Base-by-base conservation (phyloP, 37 sponge, comb jelly and placozoan species). In the Cliona cf. orientalis region DNA sequence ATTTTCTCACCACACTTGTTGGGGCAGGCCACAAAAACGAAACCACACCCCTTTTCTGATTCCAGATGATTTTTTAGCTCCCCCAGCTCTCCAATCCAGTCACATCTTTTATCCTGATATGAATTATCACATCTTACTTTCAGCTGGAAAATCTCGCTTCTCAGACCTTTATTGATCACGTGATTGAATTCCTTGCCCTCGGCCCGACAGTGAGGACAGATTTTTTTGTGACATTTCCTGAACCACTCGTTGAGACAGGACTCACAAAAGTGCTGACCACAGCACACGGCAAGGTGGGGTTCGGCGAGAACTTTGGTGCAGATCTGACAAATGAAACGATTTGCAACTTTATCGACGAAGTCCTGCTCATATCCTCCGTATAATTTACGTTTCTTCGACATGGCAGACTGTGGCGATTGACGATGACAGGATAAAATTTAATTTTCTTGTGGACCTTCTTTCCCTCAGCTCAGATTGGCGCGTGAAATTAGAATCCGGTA, bases 261-360 rank as follows among this genome's bases (percentile, higher is more conserved):
- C 12, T 72, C 73, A 43, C 73, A 72, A 12, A n/a, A 72, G 73
- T 72, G 57, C 56, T 72, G 73, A 2, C 73, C 73, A 49, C 73
- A 72, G 56, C 73, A 69, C 2, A 23, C 70, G 1, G 70, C 25
- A 22, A 41, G 44, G 43, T 36, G 70, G 17, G 70, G 43, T 6
- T 69, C 44, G 23, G 11, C 22, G 4, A 69, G 70, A 41, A 41
- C 44, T 36, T 69, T 69, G 4, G 73, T 49, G 45, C 56, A 72
- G 73, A 72, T 72, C 4, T 32, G 0, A 5, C 56, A 49, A 25
- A 72, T 49, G 34, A 19, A 25, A 4, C 28, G 1, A 2, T 41
- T 28, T 4, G 34, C 1, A 28, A 29, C 34, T 17, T 72, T 35
- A 11, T 49, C 56, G 23, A 46, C 56, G 34, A 72, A 72, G 1